Base-by-base conservation (phyloP, 2,113 vertebrate species). In the Hippocampus abdominalis region DNA sequence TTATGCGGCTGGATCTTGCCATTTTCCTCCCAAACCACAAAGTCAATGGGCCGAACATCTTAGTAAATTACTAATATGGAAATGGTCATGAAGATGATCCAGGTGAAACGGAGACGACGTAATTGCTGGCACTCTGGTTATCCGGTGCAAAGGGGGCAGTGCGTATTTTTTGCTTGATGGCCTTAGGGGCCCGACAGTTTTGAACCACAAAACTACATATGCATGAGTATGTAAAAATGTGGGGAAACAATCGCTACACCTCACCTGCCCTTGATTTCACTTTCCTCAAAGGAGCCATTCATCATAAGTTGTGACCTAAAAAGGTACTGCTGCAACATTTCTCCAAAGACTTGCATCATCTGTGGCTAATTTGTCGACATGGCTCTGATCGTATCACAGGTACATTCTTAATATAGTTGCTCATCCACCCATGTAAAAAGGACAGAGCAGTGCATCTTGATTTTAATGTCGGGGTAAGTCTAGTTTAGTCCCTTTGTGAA, bases 281-380 rank as follows among this genome's bases (percentile, higher is more conserved):
- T 81, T 79, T 77, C 80, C 79, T 87, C 85, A 82, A 81, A 89
- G 83, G 83, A 88, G 78, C 75, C 87, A 87, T 91, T 90, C 73
- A 80, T 87, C 83, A 83, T 73, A 71, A 77, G 77, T 82, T 78
- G 78, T 84, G 83, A 88, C 89, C 90, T 83, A 80, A 85, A 89
- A 89, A 87, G 81, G 83, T 80, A 75, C 76, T 68, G 71, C 76
- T 77, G 51, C 79, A 82, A 76, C 67, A 73, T 80, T 77, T 84
- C 87, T 87, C 79, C 74, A 72, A 86, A 86, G 84, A 64, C 74
- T 84, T 77, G 73, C 60, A 77, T 82, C 63, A 59, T 77, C 84
- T 80, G 76, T 82, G 75, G 85, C 81, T 79, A 82, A 87, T 82
- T 84, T 82, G 72, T 78, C 64, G 75, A 74, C 75, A 51, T 74